Evolutionary conservation across 1,140 invertebrate species (phyloP).

Genomic region (Agrilus planipennis): DNA sequence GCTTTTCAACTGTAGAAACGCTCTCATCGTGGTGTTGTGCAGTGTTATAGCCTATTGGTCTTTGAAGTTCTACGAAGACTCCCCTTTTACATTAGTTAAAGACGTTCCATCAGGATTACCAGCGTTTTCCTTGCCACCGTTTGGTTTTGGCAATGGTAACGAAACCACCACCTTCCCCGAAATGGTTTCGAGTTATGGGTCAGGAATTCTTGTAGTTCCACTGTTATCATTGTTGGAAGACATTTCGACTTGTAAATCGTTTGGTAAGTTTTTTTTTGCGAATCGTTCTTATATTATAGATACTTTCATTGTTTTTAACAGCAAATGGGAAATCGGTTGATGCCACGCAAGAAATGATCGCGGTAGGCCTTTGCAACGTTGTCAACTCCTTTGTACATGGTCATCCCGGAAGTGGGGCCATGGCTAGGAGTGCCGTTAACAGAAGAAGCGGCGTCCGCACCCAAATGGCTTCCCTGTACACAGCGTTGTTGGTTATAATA

Average conservation of each 20-base stretch:
- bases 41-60: conserved; percentile 44
- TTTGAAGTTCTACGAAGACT: conserved; percentile 26
- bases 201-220: conserved; percentile 64
- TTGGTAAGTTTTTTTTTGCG: conserved; percentile 40
- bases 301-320: conserved; percentile 38
- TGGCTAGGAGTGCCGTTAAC: conserved; percentile 84
- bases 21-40: conserved; percentile 58
- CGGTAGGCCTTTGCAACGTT: conserved; percentile 70
- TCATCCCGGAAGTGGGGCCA: conserved; percentile 78
- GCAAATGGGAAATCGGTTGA: conserved; percentile 66
- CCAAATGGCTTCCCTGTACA: conserved; percentile 75
- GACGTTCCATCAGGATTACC: conserved; percentile 58
- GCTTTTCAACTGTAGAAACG: conserved; percentile 60
- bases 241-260: conserved; percentile 73
- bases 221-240: conserved; percentile 70
- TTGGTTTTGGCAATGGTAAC: conserved; percentile 40
- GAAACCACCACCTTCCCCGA: conserved; percentile 48
- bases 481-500: conserved; percentile 65
- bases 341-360: conserved; percentile 73
- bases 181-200: conserved; percentile 59
- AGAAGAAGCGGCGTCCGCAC: conserved; percentile 76
- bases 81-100: conserved; percentile 52
- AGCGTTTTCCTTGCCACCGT: conserved; percentile 47
- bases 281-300: neutral
- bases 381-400: conserved; percentile 78